These are phyloP conservation scores for Ormia ochracea DNA, from an alignment of 2,888 invertebrate species.

Conservation along the genomic window DNA sequence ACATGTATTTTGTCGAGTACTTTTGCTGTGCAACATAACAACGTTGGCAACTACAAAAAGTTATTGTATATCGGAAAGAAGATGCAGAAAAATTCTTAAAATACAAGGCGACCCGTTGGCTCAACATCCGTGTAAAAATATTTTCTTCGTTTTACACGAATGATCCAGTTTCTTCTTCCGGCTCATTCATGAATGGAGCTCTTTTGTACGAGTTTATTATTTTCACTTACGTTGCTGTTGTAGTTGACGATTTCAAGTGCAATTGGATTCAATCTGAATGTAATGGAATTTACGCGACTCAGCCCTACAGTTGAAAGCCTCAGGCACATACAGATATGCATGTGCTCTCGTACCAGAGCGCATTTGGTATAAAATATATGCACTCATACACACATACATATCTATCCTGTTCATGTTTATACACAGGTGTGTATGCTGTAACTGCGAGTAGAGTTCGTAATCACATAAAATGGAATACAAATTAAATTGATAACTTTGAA, in stretches of 20 bases:
- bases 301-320: constrained; percentile 55
- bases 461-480: no score
- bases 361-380: neutral
- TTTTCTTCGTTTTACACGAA: neutral
- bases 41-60: constrained; percentile 40
- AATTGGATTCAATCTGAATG: constrained; percentile 51
- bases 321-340: constrained; percentile 18
- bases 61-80: constrained; percentile 21
- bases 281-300: constrained; percentile 62
- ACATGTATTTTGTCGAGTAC: neutral
- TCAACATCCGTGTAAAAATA: neutral
- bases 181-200: neutral
- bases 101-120: neutral
- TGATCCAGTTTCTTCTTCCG: constrained; percentile 17
- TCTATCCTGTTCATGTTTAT: no score
- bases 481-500: no score
- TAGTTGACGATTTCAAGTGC: constrained; percentile 43
- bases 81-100: constrained; percentile 8
- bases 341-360: neutral
- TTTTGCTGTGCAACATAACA: constrained; percentile 12
- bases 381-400: neutral
- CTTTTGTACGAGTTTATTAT: neutral
- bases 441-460: no score
- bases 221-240: constrained; percentile 18
- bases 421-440: no score